Evolutionary conservation across 2,113 vertebrate species (phyloP).

Genomic region (Pantherophis guttatus): DNA sequence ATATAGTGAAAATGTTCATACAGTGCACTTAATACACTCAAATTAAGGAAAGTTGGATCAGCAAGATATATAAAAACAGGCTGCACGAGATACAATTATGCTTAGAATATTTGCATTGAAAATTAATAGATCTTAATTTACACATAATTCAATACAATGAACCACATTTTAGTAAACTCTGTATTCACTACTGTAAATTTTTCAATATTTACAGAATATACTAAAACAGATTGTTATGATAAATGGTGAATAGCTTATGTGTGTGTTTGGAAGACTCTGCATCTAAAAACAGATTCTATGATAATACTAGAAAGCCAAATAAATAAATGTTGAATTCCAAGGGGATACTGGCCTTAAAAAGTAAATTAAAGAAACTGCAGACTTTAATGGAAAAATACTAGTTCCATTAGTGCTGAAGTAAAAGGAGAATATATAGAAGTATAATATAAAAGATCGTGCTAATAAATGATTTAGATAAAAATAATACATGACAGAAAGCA

Average conservation of each 20-base stretch:
- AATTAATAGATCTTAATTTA: neutral
- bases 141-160: neutral
- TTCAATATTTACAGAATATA: conserved; percentile 91
- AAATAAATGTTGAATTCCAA: conserved; percentile 92
- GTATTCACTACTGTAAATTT: conserved; percentile 53
- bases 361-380: conserved; percentile 94
- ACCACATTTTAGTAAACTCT: conserved; percentile 45
- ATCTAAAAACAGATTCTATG: conserved; percentile 84
- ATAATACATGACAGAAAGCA: conserved; percentile 48
- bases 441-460: conserved; percentile 75
- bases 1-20: neutral
- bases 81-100: neutral
- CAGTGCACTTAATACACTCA: neutral
- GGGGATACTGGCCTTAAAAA: conserved; percentile 88
- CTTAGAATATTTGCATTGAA: neutral
- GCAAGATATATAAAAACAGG: neutral
- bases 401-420: conserved; percentile 81
- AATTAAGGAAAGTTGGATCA: neutral
- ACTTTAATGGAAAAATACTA: conserved; percentile 88
- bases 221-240: conserved; percentile 85
- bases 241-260: conserved; percentile 81
- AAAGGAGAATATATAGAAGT: conserved; percentile 51
- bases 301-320: conserved; percentile 93
- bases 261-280: neutral
- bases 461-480: conserved; percentile 68